Evolutionary conservation across 30 jellyfish, hydroid and myxozoan species (phyloP).

Genomic region (Pseudorhiza aurosa): DNA sequence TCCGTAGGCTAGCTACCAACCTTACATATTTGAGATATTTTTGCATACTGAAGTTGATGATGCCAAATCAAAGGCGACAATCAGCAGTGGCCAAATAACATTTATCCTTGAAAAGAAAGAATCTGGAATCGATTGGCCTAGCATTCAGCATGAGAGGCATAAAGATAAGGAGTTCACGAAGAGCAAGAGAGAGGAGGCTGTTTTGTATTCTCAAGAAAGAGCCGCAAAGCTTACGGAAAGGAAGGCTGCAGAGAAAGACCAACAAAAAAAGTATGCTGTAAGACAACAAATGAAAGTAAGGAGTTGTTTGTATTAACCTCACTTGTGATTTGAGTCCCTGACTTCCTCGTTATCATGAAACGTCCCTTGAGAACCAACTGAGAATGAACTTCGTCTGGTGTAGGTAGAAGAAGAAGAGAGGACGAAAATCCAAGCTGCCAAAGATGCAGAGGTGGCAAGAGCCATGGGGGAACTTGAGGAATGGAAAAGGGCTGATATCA

Average conservation of each 20-base stretch:
- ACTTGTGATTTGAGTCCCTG: not conserved
- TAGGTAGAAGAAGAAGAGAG: slow-evolving; percentile 86
- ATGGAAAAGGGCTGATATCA: slow-evolving; percentile 46
- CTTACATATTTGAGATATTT: slow-evolving; percentile 84
- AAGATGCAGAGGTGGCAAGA: slow-evolving; percentile 29
- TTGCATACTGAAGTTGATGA: slow-evolving; percentile 66
- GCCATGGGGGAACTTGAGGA: slow-evolving; percentile 46
- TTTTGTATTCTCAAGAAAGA: slow-evolving; percentile 57
- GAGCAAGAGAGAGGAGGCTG: slow-evolving; percentile 59
- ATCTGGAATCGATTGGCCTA: slow-evolving; percentile 49
- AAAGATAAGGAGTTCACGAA: slow-evolving; percentile 57
- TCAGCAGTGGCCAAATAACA: slow-evolving; percentile 68
- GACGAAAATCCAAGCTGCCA: slow-evolving; percentile 37
- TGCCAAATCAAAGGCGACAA: slow-evolving; percentile 75
- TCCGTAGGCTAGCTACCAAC: slow-evolving; percentile 85
- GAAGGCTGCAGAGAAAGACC: slow-evolving; percentile 52
- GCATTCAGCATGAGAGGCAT: slow-evolving; percentile 40
- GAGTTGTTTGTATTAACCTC: no score
- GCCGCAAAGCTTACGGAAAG: slow-evolving; percentile 34
- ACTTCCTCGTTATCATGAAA: not conserved
- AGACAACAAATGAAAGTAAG: slow-evolving; percentile 80
- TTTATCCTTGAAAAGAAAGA: slow-evolving; percentile 63
- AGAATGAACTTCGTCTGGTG: not conserved
- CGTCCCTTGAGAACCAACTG: not conserved
- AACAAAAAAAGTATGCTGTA: slow-evolving; percentile 76